Percentiles rank a stretch among this genome's conserved stretches.
Conservation (phyloP, 2,797 vertebrate genomes). For the Notamacropus eugenii region DNA sequence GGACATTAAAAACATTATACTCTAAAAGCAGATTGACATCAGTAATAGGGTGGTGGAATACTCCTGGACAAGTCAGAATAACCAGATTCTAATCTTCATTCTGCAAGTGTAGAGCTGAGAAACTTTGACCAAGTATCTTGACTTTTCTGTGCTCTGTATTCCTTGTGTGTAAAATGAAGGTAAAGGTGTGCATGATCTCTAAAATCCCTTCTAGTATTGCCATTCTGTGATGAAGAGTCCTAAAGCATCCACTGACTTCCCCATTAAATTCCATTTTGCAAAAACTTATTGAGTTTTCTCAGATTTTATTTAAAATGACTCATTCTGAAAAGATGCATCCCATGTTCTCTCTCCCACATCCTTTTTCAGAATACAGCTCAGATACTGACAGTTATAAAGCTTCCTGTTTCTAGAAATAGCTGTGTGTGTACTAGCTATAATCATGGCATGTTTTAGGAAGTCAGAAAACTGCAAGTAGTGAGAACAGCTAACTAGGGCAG, state of each 20-base stretch:
- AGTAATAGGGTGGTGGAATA: neutral
- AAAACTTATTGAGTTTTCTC: neutral
- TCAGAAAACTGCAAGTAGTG: neutral
- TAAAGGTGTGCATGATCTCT: neutral
- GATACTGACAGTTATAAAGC: neutral
- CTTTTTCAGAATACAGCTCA: neutral
- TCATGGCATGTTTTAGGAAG: neutral
- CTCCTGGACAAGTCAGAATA: neutral
- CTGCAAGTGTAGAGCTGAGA: neutral
- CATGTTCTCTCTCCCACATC: neutral
- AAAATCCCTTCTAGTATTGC: neutral
- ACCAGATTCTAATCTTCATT: neutral
- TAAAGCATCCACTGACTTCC: neutral
- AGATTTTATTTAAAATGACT: conserved; percentile 21
- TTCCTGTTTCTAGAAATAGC: neutral
- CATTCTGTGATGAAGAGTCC: neutral
- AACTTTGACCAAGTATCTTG: neutral
- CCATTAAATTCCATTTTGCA: conserved; percentile 4
- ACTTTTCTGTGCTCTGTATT: neutral
- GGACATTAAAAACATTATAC: neutral
- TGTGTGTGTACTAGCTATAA: neutral
- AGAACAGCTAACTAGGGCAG: neutral
- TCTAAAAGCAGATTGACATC: neutral
- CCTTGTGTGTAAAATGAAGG: neutral
- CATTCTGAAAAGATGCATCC: neutral